These are phyloP conservation scores for Aphidius gifuensis DNA, from an alignment of 1,140 invertebrate genomes.

Conservation along the genomic window DNA sequence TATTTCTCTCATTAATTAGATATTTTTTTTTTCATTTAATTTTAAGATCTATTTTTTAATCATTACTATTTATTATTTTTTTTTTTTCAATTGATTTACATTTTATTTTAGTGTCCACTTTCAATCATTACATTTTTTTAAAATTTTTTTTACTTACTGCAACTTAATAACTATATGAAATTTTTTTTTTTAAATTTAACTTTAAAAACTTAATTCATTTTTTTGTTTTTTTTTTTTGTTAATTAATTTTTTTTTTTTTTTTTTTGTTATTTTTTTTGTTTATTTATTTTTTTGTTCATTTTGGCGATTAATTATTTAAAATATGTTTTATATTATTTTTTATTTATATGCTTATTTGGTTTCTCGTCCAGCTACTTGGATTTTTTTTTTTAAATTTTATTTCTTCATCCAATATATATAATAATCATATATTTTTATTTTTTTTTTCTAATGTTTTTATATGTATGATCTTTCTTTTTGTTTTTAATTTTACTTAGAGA, in stretches of 20 bases:
- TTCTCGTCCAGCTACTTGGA: conserved; percentile 37
- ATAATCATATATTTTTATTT: conserved; percentile 35
- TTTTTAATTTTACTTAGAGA: not conserved
- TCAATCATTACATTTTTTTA: conserved; percentile 44
- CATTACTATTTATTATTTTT: not conserved
- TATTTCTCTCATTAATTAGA: not conserved
- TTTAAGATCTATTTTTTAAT: not conserved
- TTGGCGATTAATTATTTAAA: conserved; percentile 57
- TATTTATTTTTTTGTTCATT: conserved; percentile 20
- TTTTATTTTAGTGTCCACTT: conserved; percentile 56
- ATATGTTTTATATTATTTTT: conserved; percentile 48
- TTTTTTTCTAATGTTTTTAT: conserved; percentile 33
- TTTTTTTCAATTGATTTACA: conserved; percentile 42
- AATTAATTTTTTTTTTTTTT: conserved; percentile 28
- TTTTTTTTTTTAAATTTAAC: conserved; percentile 33
- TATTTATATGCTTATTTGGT: conserved; percentile 26
- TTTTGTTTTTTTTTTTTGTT: conserved; percentile 17
- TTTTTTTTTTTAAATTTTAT: conserved; percentile 22
- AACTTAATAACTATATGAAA: conserved; percentile 23
- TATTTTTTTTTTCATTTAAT: not conserved
- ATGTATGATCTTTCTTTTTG: conserved; percentile 28
- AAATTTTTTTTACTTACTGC: not conserved
- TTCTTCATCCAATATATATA: conserved; percentile 27
- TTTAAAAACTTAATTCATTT: conserved; percentile 44
- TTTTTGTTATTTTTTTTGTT: conserved; percentile 44